A percentile compares a stretch with the other conserved stretches of the same genome.
Conservation (phyloP, 2,113 vertebrate genomes). For the Tapirus terrestris region DNA sequence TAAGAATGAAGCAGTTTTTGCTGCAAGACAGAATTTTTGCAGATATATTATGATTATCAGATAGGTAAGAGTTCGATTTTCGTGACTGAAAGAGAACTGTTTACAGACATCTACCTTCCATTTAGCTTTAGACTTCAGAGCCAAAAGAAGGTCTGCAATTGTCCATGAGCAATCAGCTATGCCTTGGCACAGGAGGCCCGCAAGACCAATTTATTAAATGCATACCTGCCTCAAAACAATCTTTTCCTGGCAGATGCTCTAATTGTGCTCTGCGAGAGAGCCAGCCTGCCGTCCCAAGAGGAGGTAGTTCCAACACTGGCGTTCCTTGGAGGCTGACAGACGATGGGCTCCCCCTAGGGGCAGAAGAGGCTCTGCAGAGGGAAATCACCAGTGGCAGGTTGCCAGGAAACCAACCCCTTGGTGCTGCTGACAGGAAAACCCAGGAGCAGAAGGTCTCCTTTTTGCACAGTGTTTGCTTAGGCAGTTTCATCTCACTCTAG, state of each 20-base stretch:
- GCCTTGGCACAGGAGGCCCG: background rate
- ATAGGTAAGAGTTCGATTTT: background rate
- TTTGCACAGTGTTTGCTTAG: slow-evolving; percentile 59
- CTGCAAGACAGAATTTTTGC: background rate
- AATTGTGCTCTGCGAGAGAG: slow-evolving; percentile 63
- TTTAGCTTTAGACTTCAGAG: background rate
- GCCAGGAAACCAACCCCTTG: slow-evolving; percentile 91
- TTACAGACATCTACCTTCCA: background rate
- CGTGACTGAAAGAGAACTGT: background rate
- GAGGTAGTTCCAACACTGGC: slow-evolving; percentile 57
- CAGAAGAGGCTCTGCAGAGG: slow-evolving; percentile 85
- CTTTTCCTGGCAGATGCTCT: slow-evolving; percentile 59
- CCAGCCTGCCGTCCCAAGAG: slow-evolving; percentile 63
- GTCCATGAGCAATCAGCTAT: background rate
- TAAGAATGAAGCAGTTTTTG: slow-evolving; percentile 11
- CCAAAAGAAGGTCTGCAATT: background rate
- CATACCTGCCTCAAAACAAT: slow-evolving; percentile 46
- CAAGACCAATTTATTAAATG: slow-evolving; percentile 44
- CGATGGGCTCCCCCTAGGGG: slow-evolving; percentile 95
- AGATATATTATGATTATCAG: background rate
- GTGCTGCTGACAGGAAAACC: slow-evolving; percentile 89
- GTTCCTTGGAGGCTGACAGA: slow-evolving; percentile 87
- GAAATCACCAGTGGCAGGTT: slow-evolving; percentile 88
- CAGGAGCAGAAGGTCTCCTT: slow-evolving; percentile 88
- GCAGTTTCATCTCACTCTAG: slow-evolving; percentile 88